phyloP scores from a whole-genome alignment of 2,888 invertebrate genomes.

The Pterostichus madidus region DNA sequence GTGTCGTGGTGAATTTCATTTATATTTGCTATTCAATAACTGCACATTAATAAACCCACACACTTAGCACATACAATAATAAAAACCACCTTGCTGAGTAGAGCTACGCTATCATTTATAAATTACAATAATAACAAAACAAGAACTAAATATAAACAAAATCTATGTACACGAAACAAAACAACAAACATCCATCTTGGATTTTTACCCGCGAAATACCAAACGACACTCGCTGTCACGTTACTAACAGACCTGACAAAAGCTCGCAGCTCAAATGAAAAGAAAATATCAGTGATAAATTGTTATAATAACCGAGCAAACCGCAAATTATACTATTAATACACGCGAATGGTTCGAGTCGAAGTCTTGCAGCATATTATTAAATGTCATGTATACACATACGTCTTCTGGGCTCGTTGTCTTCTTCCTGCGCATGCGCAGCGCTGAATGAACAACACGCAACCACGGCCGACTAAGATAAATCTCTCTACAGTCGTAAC shows the following conservation, averaged over 20 bases:
- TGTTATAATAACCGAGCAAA: conserved; percentile 63
- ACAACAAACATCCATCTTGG: conserved; percentile 53
- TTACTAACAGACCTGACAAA: conserved; percentile 60
- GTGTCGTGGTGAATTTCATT: too few relatives aligned
- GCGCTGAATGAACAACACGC: conserved; percentile 19
- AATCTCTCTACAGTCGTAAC: conserved; percentile 46
- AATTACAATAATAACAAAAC: conserved; percentile 17
- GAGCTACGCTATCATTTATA: conserved; percentile 6
- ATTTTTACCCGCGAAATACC: conserved; percentile 59
- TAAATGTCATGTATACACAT: conserved; percentile 64
- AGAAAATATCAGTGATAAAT: conserved; percentile 66
- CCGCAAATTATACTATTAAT: conserved; percentile 66
- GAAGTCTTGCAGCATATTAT: conserved; percentile 61
- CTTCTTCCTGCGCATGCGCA: conserved; percentile 27
- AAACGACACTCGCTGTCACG: conserved; percentile 53
- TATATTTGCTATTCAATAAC: too few relatives aligned
- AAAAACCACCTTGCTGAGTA: not conserved
- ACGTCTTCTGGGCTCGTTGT: conserved; percentile 35
- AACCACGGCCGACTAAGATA: conserved; percentile 49
- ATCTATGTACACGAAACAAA: conserved; percentile 53
- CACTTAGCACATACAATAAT: too few relatives aligned
- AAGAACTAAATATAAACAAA: conserved; percentile 28
- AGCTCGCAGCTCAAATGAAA: conserved; percentile 54
- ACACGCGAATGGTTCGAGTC: conserved; percentile 60
- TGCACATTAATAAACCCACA: not conserved